Evolutionary conservation across 1,140 invertebrate genomes (phyloP).

Genomic region (Phenacoccus solenopsis): DNA sequence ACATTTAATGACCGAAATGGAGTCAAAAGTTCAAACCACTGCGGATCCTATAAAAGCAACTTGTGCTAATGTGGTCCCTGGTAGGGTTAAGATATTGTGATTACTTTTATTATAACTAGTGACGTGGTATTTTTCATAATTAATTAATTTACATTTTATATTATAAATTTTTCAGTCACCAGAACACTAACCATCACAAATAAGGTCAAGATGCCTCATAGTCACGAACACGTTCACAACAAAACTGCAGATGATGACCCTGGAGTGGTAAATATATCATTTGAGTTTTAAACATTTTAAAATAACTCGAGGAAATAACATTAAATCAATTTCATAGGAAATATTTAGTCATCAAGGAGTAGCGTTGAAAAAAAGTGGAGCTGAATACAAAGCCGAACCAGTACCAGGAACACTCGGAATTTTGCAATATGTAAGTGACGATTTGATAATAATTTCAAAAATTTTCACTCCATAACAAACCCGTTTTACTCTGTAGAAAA

Average conservation of each 20-base stretch:
- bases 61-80: not conserved
- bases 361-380: constrained; percentile 33
- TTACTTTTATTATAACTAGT: no score
- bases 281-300: not conserved
- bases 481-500: constrained; percentile 32
- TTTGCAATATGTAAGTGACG: constrained; percentile 36
- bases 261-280: not conserved
- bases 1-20: constrained; percentile 21
- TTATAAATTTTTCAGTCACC: not conserved
- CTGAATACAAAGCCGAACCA: constrained; percentile 36
- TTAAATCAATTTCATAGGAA: constrained; percentile 31
- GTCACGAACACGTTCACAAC: not conserved
- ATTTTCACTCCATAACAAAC: not conserved
- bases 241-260: not conserved
- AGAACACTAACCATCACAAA: not conserved
- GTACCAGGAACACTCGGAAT: constrained; percentile 36
- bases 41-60: not conserved
- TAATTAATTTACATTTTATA: no score
- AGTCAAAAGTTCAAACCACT: constrained; percentile 3
- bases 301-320: not conserved
- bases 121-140: not conserved
- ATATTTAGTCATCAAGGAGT: constrained; percentile 37
- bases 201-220: not conserved
- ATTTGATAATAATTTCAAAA: not conserved
- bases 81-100: no score